Base-by-base conservation (phyloP, 1,140 invertebrate genomes). In the Megalopta genalis region DNA sequence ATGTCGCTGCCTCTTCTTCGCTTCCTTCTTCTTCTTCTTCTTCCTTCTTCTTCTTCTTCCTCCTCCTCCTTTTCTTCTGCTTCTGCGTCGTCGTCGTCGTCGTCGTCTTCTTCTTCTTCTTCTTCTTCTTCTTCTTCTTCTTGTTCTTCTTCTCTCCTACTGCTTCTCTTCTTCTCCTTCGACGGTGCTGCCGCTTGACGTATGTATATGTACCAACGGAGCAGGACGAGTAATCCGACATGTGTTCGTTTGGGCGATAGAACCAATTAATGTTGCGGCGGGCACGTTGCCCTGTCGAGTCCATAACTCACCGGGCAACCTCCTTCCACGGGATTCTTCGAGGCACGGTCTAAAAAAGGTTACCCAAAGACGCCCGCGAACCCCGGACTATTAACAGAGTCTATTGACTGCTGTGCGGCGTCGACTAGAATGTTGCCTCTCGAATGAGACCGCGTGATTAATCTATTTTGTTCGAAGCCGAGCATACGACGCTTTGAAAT, bases 171-270 rank as follows among this genome's bases (percentile, higher is more conserved):
- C 70, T 32, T 73, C 77, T 23, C 73, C 39, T 64, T 71, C 75
- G 75, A 82, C 60, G 25, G 60, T 70, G 77, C 59, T 80, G 80
- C 80, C 77, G 75, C 66, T 73, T 86, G 71, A 86, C 73, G 84
- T 80, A 77, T 83, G 81, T 86, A 82, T 86, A 80, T 79, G 79
- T 87, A 86, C 66, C 75, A 78, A 79, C 80, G 25, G 75, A 86
- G 63, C 80, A 71, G 81, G 83, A 87, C 79, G 74, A 81, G 88
- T 88, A 88, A 90, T 89, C 88, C 86, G 86, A 90, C 88, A 90
- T 88, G 88, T 90, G 88, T 90, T 88, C 87, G 78, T 89, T 89
- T 85, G 83, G 83, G 88, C 87, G 88, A 90, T 90, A 89, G 88
- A 85, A 75, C 88, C 88, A 90, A 90, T 90, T 89, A 90, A 90